Evolutionary conservation across 2,888 invertebrate genomes (phyloP), one percentile per base, ranked within the genome.

Genomic region (Sarcophaga rosellei): DNA sequence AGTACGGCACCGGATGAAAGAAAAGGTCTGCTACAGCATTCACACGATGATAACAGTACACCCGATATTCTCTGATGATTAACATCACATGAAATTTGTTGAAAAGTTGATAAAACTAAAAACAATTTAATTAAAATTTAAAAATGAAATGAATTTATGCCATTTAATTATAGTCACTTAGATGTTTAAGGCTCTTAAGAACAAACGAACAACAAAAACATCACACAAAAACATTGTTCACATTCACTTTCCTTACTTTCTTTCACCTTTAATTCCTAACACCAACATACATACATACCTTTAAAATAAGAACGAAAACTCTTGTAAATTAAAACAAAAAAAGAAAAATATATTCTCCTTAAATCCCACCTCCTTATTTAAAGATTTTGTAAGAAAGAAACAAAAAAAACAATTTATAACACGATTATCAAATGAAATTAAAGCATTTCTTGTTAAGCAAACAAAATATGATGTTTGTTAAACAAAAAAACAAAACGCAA

Each of bases 11-110:
- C 93, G 20, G 95, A 95, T 88, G 95, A 95, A 90, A 93, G 95
- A 73, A 94, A 95, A 83, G 94, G 94, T 4, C 90, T 95, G 81
- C 90, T 95, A 77, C 94, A 95, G 89, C 94, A 94, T 87, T 92
- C 92, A 25, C 94, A 94, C 81, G 94, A 94, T 84, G 94, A 94
- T 88, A 92, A 93, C 83, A 93, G 90, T 83, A 90, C 92, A 80
- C 93, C 93, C 81, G 93, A 93, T 87, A 92, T 92, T 91, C 93
- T 93, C 90, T 93, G 93, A 93, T 93, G 91, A 91, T 90, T 91
- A 88, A 91, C 90, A 76, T 81, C 88, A 72, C 88, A 90, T 59
- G 91, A 91, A 85, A 88, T 90, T 89, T 89, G 90, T 89, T 91
- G 53, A 53, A 91, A 90, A 66, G 23, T 82, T 77, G 81, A 65